These are phyloP conservation scores for Myrmecobius fasciatus DNA, from an alignment of 2,113 vertebrate genomes.

Conservation along the genomic window DNA sequence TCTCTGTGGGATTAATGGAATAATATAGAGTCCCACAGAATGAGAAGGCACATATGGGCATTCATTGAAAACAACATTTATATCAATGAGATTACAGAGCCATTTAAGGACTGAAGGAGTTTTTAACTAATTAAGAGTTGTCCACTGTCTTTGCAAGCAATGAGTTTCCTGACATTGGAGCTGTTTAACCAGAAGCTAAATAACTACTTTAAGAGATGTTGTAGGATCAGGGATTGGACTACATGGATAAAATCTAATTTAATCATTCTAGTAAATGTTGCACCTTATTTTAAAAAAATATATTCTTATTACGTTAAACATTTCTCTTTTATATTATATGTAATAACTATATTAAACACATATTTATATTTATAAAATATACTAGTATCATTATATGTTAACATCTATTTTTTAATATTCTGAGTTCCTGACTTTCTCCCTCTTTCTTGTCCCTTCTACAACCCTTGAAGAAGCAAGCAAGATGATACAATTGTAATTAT, in stretches of 20 bases:
- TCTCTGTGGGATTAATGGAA: background rate
- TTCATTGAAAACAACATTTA: background rate
- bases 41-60: background rate
- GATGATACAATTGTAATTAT: background rate
- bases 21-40: background rate
- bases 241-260: background rate
- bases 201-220: background rate
- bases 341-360: background rate
- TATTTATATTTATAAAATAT: background rate
- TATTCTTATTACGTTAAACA: background rate
- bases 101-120: background rate
- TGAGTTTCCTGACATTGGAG: background rate
- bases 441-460: background rate
- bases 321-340: background rate
- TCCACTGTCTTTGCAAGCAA: background rate
- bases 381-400: background rate
- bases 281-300: background rate
- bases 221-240: background rate
- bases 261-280: background rate
- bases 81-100: background rate
- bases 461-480: background rate
- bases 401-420: background rate
- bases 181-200: background rate
- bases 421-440: background rate
- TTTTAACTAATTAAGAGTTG: background rate